Percentiles rank a stretch among this genome's conserved stretches.
Evolutionary conservation across 2,113 vertebrate genomes (phyloP).

Genomic region (Rhinopithecus roxellana): DNA sequence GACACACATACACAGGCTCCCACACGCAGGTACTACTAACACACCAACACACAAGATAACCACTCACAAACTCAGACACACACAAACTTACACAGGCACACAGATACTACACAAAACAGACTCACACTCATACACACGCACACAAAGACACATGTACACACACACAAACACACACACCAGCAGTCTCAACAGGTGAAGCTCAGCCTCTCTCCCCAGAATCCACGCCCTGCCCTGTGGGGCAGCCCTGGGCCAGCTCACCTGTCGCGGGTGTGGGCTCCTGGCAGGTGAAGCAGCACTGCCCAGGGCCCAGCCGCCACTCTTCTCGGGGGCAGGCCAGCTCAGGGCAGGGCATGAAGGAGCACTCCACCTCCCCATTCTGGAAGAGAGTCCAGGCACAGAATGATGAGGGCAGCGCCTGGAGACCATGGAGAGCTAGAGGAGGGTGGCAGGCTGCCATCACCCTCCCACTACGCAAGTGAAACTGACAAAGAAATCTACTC

Average conservation of each 20-base stretch:
- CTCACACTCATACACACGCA: neutral
- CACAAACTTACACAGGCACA: neutral
- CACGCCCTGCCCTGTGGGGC: neutral
- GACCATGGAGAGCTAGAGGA: neutral
- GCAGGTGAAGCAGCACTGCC: slow-evolving; percentile 87
- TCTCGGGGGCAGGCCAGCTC: slow-evolving; percentile 83
- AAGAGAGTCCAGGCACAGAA: neutral
- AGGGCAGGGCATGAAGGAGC: slow-evolving; percentile 86
- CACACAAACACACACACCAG: too few species aligned
- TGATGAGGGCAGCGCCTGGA: neutral
- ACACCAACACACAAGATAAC: neutral
- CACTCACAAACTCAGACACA: neutral
- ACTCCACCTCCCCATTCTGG: slow-evolving; percentile 85
- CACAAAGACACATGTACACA: neutral
- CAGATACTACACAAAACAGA: neutral
- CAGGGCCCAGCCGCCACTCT: slow-evolving; percentile 81
- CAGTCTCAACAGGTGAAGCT: neutral
- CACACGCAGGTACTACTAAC: neutral
- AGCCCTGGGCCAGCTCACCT: slow-evolving; percentile 68
- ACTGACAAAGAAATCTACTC: too few species aligned
- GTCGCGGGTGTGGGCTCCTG: slow-evolving; percentile 71
- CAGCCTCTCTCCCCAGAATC: neutral
- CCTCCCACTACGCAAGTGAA: neutral
- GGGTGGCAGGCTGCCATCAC: neutral
- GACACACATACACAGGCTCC: neutral